Conservation (phyloP, 2,888 invertebrate species). For the Dione vanillae region DNA sequence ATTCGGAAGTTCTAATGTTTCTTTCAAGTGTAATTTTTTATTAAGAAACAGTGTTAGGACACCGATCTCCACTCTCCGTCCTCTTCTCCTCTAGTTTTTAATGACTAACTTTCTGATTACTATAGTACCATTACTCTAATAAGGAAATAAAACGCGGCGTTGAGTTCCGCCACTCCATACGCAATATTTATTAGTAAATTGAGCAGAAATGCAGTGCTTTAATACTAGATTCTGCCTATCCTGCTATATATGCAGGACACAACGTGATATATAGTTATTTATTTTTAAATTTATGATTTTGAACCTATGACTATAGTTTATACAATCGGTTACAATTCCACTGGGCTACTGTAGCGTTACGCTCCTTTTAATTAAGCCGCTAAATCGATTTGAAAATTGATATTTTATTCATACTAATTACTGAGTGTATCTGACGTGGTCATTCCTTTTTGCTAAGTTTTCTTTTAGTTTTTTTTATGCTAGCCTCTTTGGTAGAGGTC, state of each 20-base stretch:
- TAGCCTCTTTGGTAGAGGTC: not conserved
- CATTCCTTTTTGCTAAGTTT: too few species aligned
- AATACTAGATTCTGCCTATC: not conserved
- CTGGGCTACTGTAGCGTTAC: not conserved
- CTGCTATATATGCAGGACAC: not conserved
- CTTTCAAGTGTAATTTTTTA: too few species aligned
- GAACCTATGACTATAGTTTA: too few species aligned
- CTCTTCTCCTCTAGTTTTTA: too few species aligned
- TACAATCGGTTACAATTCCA: not conserved
- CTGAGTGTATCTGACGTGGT: not conserved
- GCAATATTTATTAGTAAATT: not conserved
- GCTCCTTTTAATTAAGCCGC: not conserved
- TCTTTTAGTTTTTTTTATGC: not conserved
- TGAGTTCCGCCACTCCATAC: too few species aligned
- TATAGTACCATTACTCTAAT: too few species aligned
- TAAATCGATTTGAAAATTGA: not conserved
- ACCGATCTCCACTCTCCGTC: too few species aligned
- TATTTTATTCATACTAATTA: not conserved
- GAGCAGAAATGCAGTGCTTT: not conserved
- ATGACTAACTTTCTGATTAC: too few species aligned
- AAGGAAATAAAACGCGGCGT: too few species aligned
- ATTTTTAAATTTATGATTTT: too few species aligned
- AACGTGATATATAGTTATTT: not conserved
- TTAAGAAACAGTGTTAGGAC: too few species aligned
- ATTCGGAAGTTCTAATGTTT: slow-evolving; percentile 12